These are phyloP conservation scores for Cavia aperea DNA, from an alignment of 2,113 vertebrate species.

Conservation along the genomic window DNA sequence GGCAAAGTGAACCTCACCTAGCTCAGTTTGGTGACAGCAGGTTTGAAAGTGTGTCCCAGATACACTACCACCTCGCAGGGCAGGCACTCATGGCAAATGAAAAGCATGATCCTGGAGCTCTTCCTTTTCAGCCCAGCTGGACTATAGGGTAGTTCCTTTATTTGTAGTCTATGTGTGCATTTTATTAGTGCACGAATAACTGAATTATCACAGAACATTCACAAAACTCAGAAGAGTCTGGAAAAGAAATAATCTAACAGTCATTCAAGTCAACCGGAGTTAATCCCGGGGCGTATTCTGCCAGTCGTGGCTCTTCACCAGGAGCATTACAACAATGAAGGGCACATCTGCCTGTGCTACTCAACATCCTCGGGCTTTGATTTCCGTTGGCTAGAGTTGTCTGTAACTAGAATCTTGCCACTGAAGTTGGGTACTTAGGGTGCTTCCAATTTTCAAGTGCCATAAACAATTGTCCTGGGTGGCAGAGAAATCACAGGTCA, in stretches of 20 bases:
- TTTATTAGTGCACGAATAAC: background rate
- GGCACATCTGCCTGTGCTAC: background rate
- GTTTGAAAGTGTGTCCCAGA: background rate
- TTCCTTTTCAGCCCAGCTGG: no score
- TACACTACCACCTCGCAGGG: background rate
- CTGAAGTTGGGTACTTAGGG: background rate
- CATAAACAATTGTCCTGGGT: background rate
- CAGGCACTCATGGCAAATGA: fast-evolving
- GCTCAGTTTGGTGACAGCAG: background rate
- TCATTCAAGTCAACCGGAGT: no score
- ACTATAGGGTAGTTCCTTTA: background rate
- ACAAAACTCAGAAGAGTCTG: background rate
- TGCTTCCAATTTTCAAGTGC: background rate
- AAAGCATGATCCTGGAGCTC: background rate
- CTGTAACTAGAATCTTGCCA: background rate
- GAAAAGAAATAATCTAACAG: background rate
- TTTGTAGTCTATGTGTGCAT: fast-evolving
- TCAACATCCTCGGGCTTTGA: background rate
- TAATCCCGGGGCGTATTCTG: no score
- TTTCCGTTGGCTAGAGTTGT: background rate
- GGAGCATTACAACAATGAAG: fast-evolving
- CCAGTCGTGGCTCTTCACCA: fast-evolving
- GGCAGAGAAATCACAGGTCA: conserved; percentile 81
- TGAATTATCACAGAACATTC: background rate
- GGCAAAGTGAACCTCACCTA: background rate